A percentile compares a stretch with the other conserved stretches of the same genome.
phyloP scores from a whole-genome alignment of 2,888 invertebrate genomes.

The Drosophila mettleri region DNA sequence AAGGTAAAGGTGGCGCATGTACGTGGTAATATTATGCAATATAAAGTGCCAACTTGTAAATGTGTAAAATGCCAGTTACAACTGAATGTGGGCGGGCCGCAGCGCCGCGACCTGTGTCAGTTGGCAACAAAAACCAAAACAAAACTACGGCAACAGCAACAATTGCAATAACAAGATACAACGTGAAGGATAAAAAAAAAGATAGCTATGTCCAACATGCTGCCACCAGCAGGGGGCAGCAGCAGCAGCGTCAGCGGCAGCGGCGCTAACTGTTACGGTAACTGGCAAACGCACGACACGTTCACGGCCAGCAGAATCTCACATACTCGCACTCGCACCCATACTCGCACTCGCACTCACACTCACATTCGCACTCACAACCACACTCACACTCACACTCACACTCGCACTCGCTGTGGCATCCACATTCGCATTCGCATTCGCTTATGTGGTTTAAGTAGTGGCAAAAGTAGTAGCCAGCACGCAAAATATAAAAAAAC shows the following conservation, averaged over 20 bases:
- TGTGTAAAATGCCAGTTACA: slow-evolving; percentile 78
- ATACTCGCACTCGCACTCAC: slow-evolving; percentile 6
- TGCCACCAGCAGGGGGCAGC: slow-evolving; percentile 40
- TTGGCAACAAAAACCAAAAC: slow-evolving; percentile 53
- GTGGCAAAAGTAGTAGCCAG: slow-evolving; percentile 70
- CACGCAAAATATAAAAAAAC: slow-evolving; percentile 42
- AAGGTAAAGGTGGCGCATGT: slow-evolving; percentile 64
- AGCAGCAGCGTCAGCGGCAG: slow-evolving; percentile 30
- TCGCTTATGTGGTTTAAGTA: slow-evolving; percentile 71
- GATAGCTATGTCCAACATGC: slow-evolving; percentile 35
- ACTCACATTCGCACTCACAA: slow-evolving; percentile 1
- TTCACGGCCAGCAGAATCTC: slow-evolving; percentile 36
- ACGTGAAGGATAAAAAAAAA: neutral
- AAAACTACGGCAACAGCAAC: slow-evolving; percentile 37
- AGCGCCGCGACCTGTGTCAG: slow-evolving; percentile 14
- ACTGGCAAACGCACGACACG: slow-evolving; percentile 58
- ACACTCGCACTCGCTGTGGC: slow-evolving; percentile 5
- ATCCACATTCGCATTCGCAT: slow-evolving; percentile 29
- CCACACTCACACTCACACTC: neutral
- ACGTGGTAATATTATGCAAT: slow-evolving; percentile 80
- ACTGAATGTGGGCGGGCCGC: slow-evolving; percentile 28
- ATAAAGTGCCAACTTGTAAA: slow-evolving; percentile 80
- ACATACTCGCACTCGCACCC: slow-evolving; percentile 14
- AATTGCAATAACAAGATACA: slow-evolving; percentile 42
- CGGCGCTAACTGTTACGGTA: slow-evolving; percentile 46